A percentile compares a stretch with the other conserved stretches of the same genome.
Conservation (phyloP, 37 sponge, comb jelly and placozoan species). For the Hormiphora californensis region DNA sequence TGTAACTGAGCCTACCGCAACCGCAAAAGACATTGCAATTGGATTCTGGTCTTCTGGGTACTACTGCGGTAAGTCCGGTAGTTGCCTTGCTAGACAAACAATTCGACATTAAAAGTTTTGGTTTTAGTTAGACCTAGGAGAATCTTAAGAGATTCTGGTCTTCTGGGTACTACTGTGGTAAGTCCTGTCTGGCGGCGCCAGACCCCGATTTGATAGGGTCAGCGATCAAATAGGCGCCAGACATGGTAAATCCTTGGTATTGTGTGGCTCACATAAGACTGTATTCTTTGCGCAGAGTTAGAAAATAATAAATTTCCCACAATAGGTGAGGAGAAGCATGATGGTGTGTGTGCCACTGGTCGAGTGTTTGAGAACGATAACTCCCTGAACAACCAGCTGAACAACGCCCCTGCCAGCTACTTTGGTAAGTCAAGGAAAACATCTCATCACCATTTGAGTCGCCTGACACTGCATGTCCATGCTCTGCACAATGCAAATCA, state of each 20-base stretch:
- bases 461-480: no score
- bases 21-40: constrained; percentile 50
- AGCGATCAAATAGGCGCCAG: constrained; percentile 5
- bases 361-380: constrained; percentile 58
- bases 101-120: no score
- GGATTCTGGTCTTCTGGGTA: constrained; percentile 54
- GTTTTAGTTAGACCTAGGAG: no score
- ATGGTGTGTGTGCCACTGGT: no score
- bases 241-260: no score
- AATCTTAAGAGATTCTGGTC: constrained; percentile 65
- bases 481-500: neutral
- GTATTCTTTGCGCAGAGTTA: no score
- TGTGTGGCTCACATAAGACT: no score
- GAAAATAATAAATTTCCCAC: no score
- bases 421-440: constrained; percentile 57
- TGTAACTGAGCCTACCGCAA: neutral
- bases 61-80: neutral
- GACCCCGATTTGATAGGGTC: no score
- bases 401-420: constrained; percentile 88
- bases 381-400: constrained; percentile 69
- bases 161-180: constrained; percentile 75
- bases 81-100: no score
- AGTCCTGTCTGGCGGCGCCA: no score
- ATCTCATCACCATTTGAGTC: neutral
- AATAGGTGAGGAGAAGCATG: no score